Percentiles rank a stretch among this genome's conserved stretches.
Conservation (phyloP, 2,888 invertebrate genomes). For the Lithophane semibrunnea region DNA sequence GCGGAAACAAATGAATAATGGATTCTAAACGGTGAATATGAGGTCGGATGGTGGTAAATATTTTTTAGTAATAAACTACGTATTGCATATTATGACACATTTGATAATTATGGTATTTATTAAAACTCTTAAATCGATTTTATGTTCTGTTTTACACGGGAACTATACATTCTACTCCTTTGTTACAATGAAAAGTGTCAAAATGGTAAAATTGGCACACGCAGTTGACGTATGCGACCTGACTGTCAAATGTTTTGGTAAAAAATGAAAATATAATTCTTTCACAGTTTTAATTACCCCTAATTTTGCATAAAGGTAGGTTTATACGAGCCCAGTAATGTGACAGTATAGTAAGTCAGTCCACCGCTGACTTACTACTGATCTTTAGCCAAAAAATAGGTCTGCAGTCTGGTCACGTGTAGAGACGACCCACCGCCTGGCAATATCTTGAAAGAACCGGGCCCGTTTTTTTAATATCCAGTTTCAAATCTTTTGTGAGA, state of each 20-base stretch:
- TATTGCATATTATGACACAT: conserved; percentile 2
- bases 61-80: conserved; percentile 20
- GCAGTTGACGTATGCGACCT: not conserved
- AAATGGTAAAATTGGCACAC: not conserved
- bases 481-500: not conserved
- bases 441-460: not conserved
- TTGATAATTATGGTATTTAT: not conserved
- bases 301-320: too few relatives aligned
- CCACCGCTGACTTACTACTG: too few relatives aligned
- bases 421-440: not conserved
- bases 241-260: not conserved
- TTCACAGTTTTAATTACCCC: too few relatives aligned
- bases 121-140: too few relatives aligned
- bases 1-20: conserved; percentile 59
- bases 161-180: not conserved
- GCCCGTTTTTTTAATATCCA: not conserved
- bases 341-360: too few relatives aligned
- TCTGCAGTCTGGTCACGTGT: too few relatives aligned
- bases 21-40: conserved; percentile 30
- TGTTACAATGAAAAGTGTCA: not conserved
- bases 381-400: not conserved
- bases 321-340: too few relatives aligned
- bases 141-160: not conserved
- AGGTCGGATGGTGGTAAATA: conserved; percentile 14
- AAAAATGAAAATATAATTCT: not conserved